phyloP scores from a whole-genome alignment of 1,140 invertebrate species.

The Tetranychus urticae region DNA sequence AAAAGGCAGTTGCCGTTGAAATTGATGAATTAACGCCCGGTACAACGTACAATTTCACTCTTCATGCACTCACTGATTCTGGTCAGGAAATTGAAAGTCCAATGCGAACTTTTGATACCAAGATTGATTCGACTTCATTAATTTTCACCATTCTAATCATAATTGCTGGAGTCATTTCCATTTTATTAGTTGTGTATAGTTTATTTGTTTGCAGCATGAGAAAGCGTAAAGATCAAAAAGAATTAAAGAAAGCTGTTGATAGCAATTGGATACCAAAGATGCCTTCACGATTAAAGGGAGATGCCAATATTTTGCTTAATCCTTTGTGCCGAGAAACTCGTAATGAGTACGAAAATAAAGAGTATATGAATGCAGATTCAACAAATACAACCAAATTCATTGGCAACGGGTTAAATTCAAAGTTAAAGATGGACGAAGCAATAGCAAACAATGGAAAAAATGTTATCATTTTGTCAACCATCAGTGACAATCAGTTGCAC shows the following conservation, averaged over 20 bases:
- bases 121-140: neutral
- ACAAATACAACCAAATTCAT: too few species aligned
- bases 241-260: neutral
- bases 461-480: too few species aligned
- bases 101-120: neutral
- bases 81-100: neutral
- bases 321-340: neutral
- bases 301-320: neutral
- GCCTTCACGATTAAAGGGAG: neutral
- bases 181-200: neutral
- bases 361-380: neutral
- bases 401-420: too few species aligned
- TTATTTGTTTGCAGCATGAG: neutral
- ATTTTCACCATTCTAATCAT: neutral
- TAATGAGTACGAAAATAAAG: neutral
- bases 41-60: neutral
- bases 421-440: too few species aligned
- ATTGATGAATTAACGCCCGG: neutral
- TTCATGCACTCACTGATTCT: neutral
- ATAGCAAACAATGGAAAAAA: too few species aligned
- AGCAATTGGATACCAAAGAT: neutral
- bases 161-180: neutral
- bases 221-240: neutral
- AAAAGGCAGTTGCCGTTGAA: neutral
- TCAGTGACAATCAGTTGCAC: too few species aligned